A percentile compares a stretch with the other conserved stretches of the same genome.
Conservation (phyloP, 2,797 vertebrate species). For the Acanthurus lineatus region DNA sequence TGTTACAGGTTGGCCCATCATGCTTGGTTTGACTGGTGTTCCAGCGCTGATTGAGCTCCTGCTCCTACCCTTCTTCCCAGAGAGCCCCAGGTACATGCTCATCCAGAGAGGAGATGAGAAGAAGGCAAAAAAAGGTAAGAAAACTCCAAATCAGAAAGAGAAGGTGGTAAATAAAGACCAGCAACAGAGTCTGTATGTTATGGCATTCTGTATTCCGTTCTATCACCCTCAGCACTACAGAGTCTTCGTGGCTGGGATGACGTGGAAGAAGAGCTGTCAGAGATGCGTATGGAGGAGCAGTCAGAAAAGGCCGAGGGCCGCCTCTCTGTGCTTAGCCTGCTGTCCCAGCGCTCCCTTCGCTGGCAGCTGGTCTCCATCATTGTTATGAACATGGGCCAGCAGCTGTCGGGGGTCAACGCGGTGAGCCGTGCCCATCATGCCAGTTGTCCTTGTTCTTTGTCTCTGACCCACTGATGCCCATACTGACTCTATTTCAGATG, state of each 20-base stretch:
- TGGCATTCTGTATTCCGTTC: neutral
- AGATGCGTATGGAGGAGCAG: conserved; percentile 89
- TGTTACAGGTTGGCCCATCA: conserved; percentile 87
- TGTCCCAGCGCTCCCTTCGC: conserved; percentile 86
- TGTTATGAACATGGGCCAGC: conserved; percentile 92
- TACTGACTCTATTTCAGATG: conserved; percentile 6
- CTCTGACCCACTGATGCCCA: neutral
- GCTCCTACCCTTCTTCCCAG: conserved; percentile 91
- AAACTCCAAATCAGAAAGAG: neutral
- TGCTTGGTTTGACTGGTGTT: conserved; percentile 91
- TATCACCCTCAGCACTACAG: conserved; percentile 82
- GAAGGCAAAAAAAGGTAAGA: conserved; percentile 85
- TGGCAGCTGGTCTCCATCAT: conserved; percentile 93
- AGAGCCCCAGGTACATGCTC: conserved; percentile 95
- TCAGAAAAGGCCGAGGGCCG: conserved; percentile 88
- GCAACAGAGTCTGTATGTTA: neutral
- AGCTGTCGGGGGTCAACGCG: conserved; percentile 94
- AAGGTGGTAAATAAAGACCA: no score
- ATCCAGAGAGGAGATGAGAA: conserved; percentile 88
- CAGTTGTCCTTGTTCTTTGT: neutral
- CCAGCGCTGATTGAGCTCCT: conserved; percentile 90
- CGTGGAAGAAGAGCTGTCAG: conserved; percentile 87
- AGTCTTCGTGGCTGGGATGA: conserved; percentile 86
- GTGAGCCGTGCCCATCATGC: conserved; percentile 72
- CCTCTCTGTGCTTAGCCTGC: conserved; percentile 84